Evolutionary conservation across 1,140 invertebrate species (phyloP), one percentile per base, ranked within the genome.

Genomic region (Magallana angulata): DNA sequence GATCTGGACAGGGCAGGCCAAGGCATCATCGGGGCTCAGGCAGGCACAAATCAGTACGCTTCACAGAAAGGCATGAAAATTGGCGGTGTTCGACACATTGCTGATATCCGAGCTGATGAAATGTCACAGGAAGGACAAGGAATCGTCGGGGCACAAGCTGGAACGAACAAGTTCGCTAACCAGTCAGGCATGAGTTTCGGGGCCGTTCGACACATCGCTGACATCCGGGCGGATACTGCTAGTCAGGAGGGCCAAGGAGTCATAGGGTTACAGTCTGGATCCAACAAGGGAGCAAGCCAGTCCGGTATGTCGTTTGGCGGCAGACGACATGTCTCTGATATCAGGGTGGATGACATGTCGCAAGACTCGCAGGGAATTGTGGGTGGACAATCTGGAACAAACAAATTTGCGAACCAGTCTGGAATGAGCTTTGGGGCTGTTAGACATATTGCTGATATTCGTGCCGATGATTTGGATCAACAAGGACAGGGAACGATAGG

Each of bases 151-250:
- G 96, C 99, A 0, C 98, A 99, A 94, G 97, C 97, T 68, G 98
- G 98, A 71, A 98, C 97, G 90, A 99, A 99, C 96, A 98, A 98
- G 95, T 94, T 94, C 18, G 98, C 98, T 89, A 98, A 96, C 92
- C 98, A 98, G 95, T 98, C 97, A 92, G 98, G 98, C 48, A 98
- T 98, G 92, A 98, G 97, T 93, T 98, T 99, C 92, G 98, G 98
- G 90, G 91, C 88, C 95, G 98, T 98, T 89, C 96, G 98, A 95
- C 98, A 99, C 95, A 98, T 99, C 36, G 87, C 93, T 83, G 94
- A 94, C 87, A 94, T 94, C 80, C 87, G 91, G 24, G 91, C 90
- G 48, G 93, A 93, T 82, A 92, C 93, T 48, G 88, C 91, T 82
- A 96, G 3, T 81, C 96, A 97, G 89, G 98, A 98, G 36, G 98